Conservation (phyloP, 53 echinoderm and acorn worm species). For the Stichopus horrens region DNA sequence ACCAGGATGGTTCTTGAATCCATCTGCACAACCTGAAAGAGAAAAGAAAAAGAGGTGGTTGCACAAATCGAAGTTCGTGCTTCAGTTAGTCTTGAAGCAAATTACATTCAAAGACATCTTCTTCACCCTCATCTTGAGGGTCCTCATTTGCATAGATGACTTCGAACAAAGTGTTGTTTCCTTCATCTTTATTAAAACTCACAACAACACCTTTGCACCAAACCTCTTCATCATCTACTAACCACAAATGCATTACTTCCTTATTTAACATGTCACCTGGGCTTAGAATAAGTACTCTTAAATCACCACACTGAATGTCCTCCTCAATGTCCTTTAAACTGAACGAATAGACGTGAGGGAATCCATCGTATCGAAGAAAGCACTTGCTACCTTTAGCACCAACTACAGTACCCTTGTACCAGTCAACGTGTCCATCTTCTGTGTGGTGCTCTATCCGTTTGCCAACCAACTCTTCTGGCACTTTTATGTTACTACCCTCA, state of each 20-base stretch:
- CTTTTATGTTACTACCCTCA: neutral
- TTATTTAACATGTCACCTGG: constrained; percentile 8
- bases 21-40: neutral
- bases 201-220: constrained; percentile 29
- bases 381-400: constrained; percentile 12
- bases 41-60: constrained; percentile 14
- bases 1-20: neutral
- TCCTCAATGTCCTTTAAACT: neutral
- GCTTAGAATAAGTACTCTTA: neutral
- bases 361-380: constrained; percentile 21
- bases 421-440: constrained; percentile 3
- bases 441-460: constrained; percentile 26
- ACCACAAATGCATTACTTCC: constrained; percentile 24
- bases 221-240: constrained; percentile 17
- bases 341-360: neutral
- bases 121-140: constrained; percentile 14
- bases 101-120: neutral
- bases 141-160: constrained; percentile 11
- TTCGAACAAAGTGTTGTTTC: constrained; percentile 10
- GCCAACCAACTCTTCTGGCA: constrained; percentile 12
- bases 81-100: constrained; percentile 31
- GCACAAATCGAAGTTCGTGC: neutral
- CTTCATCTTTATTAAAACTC: neutral
- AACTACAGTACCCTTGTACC: constrained; percentile 9
- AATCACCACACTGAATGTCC: constrained; percentile 10